phyloP scores from a whole-genome alignment of 2,113 vertebrate species.

The Polypterus senegalus region DNA sequence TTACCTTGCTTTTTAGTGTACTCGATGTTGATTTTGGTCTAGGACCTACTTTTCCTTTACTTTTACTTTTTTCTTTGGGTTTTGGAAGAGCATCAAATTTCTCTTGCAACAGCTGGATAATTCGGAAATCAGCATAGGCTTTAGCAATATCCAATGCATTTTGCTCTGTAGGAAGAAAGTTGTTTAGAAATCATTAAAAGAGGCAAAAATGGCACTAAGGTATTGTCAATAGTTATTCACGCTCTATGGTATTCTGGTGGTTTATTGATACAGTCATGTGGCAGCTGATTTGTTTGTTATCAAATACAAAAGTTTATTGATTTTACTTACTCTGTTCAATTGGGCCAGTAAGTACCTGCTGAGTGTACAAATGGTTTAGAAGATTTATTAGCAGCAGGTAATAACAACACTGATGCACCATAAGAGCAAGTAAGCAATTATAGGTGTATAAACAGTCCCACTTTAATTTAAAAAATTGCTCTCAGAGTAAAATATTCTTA shows the following conservation, averaged over 20 bases:
- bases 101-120: constrained; percentile 60
- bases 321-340: too few relatives aligned
- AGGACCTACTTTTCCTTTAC: constrained; percentile 29
- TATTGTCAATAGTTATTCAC: too few relatives aligned
- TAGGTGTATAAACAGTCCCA: background rate
- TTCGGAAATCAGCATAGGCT: constrained; percentile 52
- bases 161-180: constrained; percentile 43
- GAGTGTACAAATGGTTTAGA: too few relatives aligned
- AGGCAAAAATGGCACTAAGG: too few relatives aligned
- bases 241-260: too few relatives aligned
- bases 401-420: background rate
- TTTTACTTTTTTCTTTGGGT: constrained; percentile 34
- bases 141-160: constrained; percentile 63
- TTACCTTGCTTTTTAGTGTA: constrained; percentile 32
- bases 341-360: too few relatives aligned
- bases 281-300: too few relatives aligned
- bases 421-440: background rate
- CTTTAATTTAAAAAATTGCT: too few relatives aligned
- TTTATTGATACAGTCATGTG: too few relatives aligned
- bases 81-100: constrained; percentile 52
- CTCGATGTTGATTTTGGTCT: constrained; percentile 33
- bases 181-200: too few relatives aligned
- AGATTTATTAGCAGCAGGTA: background rate
- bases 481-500: too few relatives aligned
- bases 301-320: too few relatives aligned